Conservation (phyloP, 64 coral and sea anemone genomes). For the Montipora sp. region DNA sequence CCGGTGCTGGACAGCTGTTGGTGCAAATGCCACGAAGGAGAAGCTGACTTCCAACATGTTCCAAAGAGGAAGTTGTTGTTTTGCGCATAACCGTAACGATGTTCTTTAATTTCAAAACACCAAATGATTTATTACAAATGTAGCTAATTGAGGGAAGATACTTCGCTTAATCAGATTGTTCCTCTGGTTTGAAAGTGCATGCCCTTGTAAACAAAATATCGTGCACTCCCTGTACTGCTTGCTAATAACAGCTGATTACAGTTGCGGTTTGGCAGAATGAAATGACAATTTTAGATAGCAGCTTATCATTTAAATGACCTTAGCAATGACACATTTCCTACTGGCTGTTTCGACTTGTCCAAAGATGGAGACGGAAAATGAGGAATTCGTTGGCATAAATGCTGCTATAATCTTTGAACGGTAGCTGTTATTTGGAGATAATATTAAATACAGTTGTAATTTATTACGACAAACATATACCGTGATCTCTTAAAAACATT, state of each 20-base stretch:
- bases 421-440: neutral
- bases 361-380: neutral
- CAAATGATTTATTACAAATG: neutral
- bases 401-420: neutral
- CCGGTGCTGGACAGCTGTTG: neutral
- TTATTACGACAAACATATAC: neutral
- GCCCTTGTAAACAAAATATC: constrained; percentile 47
- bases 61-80: neutral
- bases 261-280: constrained; percentile 20
- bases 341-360: neutral
- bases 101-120: constrained; percentile 22
- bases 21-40: neutral
- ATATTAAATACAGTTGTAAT: neutral
- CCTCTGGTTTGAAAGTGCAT: constrained; percentile 15
- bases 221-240: neutral
- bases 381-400: neutral
- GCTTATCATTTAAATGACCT: constrained; percentile 15
- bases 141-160: constrained; percentile 29
- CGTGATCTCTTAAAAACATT: constrained; percentile 12
- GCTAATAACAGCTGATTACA: neutral
- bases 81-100: neutral
- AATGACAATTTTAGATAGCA: neutral
- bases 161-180: constrained; percentile 42
- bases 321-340: neutral
- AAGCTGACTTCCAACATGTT: neutral